phyloP scores from a whole-genome alignment of 2,797 vertebrate species.

The Parauchenoglanis punctatus region DNA sequence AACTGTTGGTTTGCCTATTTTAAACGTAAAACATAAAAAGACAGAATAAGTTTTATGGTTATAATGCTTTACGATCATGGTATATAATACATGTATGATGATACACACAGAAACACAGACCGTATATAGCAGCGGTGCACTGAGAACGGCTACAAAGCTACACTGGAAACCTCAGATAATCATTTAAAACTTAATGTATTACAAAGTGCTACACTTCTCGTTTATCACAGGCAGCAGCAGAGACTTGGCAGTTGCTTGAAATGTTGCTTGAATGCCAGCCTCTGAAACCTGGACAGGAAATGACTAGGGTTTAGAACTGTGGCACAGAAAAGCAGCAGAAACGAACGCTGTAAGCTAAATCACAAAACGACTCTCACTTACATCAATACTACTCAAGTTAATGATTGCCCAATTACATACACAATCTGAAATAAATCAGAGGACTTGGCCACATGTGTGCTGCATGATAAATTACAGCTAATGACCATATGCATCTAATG shows the following conservation, averaged over 20 bases:
- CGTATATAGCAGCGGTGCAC: not conserved
- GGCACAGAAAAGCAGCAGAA: conserved; percentile 59
- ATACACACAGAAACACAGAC: conserved; percentile 19
- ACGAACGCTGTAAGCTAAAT: conserved; percentile 63
- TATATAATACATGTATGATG: too few relatives aligned
- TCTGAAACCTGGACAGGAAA: conserved; percentile 57
- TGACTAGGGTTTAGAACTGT: conserved; percentile 53
- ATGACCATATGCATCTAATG: conserved; percentile 26
- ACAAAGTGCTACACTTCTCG: conserved; percentile 52
- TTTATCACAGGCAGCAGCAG: conserved; percentile 61
- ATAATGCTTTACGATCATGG: not conserved
- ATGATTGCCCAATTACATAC: conserved; percentile 48
- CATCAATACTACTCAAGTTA: conserved; percentile 50
- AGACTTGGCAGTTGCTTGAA: conserved; percentile 57
- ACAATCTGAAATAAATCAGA: conserved; percentile 33
- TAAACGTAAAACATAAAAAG: conserved; percentile 18
- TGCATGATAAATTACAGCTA: conserved; percentile 41
- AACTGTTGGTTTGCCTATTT: conserved; percentile 49
- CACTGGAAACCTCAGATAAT: conserved; percentile 53
- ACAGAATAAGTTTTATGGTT: not conserved
- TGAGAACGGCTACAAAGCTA: conserved; percentile 28
- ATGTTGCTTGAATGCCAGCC: conserved; percentile 61
- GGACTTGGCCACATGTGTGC: conserved; percentile 45
- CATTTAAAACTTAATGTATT: conserved; percentile 50
- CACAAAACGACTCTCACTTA: conserved; percentile 57